Evolutionary conservation across 2,797 vertebrate genomes (phyloP).

Genomic region (Podarcis siculus): DNA sequence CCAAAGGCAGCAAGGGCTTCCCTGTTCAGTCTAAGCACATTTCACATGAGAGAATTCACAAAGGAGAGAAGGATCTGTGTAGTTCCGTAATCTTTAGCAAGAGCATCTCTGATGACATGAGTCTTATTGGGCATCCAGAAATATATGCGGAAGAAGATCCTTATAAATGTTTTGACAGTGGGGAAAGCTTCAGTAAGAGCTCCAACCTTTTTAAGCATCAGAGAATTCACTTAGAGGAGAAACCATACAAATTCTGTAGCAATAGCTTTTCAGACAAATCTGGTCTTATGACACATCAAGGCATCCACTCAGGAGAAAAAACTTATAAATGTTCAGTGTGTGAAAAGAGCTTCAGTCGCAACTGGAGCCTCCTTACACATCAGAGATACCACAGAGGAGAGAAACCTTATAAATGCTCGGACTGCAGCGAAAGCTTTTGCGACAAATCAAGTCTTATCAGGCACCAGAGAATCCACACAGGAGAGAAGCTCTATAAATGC

Average conservation of each 20-base stretch:
- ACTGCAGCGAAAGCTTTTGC: slow-evolving; percentile 54
- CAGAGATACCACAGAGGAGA: slow-evolving; percentile 14
- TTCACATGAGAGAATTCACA: background rate
- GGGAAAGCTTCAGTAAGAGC: slow-evolving; percentile 54
- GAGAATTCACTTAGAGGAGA: slow-evolving; percentile 17
- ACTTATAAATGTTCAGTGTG: slow-evolving; percentile 37
- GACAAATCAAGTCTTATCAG: slow-evolving; percentile 38
- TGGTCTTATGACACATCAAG: slow-evolving; percentile 36
- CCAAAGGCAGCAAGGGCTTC: background rate
- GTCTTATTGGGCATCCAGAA: slow-evolving; percentile 36
- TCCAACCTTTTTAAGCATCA: slow-evolving; percentile 49
- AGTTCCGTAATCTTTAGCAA: background rate
- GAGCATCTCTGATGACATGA: slow-evolving; percentile 15
- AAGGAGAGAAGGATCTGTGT: background rate
- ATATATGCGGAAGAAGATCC: slow-evolving; percentile 47
- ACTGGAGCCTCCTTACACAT: slow-evolving; percentile 47
- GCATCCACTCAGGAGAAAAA: slow-evolving; percentile 49
- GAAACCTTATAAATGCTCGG: slow-evolving; percentile 2
- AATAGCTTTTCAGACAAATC: slow-evolving; percentile 37
- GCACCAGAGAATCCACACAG: slow-evolving; percentile 49
- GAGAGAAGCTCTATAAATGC: slow-evolving; percentile 52
- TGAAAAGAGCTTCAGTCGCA: slow-evolving; percentile 58
- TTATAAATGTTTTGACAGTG: slow-evolving; percentile 44
- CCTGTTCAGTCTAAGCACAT: background rate
- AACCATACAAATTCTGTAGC: slow-evolving; percentile 34